Base-by-base conservation (phyloP, 1,140 invertebrate species). In the Liolophura sinensis region DNA sequence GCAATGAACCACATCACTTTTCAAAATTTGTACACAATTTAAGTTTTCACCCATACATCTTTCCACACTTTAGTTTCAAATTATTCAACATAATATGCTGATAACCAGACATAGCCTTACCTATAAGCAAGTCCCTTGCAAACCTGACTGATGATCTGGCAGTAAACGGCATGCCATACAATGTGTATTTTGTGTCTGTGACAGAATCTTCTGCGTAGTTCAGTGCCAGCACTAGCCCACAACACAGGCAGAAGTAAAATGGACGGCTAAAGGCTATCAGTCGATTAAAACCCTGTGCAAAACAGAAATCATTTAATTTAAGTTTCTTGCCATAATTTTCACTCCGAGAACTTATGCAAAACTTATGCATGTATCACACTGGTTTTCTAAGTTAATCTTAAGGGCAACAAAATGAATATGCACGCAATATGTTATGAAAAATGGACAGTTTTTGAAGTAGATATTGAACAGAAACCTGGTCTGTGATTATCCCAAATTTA, bases 231-330 rank as follows among this genome's bases (percentile, higher is more conserved):
- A 96, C 87, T 65, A 94, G 81, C 18, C 89, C 88, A 48, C 91
- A 90, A 79, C 92, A 93, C 20, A 98, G 68, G 76, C 93, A 95
- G 82, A 98, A 99, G 82, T 99, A 99, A 22, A 98, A 91, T 16
- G 97, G 94, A 65, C 97, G 88, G 81, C 88, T 89, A 72, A 96
- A 98, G 31, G 95, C 92, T 25, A 98, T 94, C 63, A 98, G 91
- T 73, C 94, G 91, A 85, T 99, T 99, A 80, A 97, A 99, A 1
- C 97, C 97, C 84, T 88, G 78, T 55, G 79, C 78, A 50, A 61
- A 69, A 68, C 64, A 62, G 51, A 50, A 66, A 63, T 40, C 31
- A 40, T 40, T 40, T 9, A 40, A 40, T 5, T 40, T 40, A 40
- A 40, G 31, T 9, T 40, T 40, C 31, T 40, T 40, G 9, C 3